phyloP scores from a whole-genome alignment of 2,797 vertebrate genomes.

The Hypotaenidia okinawae region DNA sequence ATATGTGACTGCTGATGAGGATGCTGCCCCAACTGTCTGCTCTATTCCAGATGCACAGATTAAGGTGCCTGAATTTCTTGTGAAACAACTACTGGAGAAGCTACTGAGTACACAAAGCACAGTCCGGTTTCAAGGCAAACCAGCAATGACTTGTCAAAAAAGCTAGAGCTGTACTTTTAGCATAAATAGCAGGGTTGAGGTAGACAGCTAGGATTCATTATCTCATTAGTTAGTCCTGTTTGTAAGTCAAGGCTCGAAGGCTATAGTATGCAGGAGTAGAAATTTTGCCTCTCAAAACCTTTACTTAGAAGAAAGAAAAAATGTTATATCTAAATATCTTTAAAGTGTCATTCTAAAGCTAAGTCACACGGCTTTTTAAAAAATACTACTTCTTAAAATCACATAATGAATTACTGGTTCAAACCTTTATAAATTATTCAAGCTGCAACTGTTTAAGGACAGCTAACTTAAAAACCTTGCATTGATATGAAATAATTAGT shows the following conservation, averaged over 20 bases:
- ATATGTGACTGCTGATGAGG: background rate
- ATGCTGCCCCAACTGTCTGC: background rate
- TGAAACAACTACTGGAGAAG: background rate
- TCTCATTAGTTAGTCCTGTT: background rate
- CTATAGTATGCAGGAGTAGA: background rate
- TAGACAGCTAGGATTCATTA: background rate
- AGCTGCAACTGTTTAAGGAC: slow-evolving; percentile 60
- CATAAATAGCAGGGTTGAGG: background rate
- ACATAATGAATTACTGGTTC: slow-evolving; percentile 28
- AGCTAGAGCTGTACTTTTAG: background rate
- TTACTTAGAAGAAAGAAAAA: background rate
- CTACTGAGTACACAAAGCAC: background rate
- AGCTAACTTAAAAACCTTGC: slow-evolving; percentile 69
- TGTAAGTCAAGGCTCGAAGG: background rate
- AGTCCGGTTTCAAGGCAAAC: background rate
- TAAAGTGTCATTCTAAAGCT: background rate
- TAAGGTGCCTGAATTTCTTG: background rate
- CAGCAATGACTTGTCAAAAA: background rate
- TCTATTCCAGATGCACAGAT: background rate
- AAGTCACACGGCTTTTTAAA: background rate
- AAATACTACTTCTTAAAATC: background rate
- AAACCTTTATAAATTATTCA: slow-evolving; percentile 48
- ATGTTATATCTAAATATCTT: background rate
- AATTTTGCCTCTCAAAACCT: background rate
- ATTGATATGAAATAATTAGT: slow-evolving; percentile 74